Base-by-base conservation (phyloP, 2,797 vertebrate genomes). In the Tamandua tetradactyla region DNA sequence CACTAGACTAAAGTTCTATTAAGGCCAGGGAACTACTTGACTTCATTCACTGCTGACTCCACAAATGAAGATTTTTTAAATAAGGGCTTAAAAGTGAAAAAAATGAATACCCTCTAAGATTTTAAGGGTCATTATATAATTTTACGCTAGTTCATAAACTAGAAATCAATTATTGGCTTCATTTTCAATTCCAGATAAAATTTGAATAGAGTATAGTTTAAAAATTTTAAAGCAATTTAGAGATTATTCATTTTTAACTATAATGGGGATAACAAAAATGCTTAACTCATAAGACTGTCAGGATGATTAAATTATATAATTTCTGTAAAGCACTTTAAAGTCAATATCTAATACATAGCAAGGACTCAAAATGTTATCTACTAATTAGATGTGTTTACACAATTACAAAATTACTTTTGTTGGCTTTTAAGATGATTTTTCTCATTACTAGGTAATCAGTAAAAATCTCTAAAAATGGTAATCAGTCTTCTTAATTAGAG, bases 131-230 rank as follows among this genome's bases (percentile, higher is more conserved):
- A 14, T 64, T 64, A 74, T 23, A 68, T 35, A 37, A 79, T 68
- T 72, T 93, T 57, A 68, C 59, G n/a, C 32, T 71, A 40, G 57
- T 44, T 68, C 12, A 78, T 69, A 83, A 66, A 88, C 78, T 42
- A 55, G 22, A 81, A 86, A 89, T 49, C 88, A 95, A 83, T n/a
- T 81, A 37, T 22, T 40, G 75, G 25, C 52, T 90, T 89, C 44
- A 59, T 57, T 68, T 91, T 81, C 57, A 78, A 14, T 11, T 91
- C 81, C 79, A 83, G 35, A 64, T 75, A 17, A 64, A 71, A 44
- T 44, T 35, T 76, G 27, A 49, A 7, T 15, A 14, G n/a, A 32
- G 9, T 59, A 11, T 49, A 64, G 75, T 76, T 72, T 22, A 52
- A 37, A 79, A 57, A 88, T 91, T 25, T 81, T 14, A 49, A 74